Base-by-base conservation (phyloP, 2,888 invertebrate species). In the Julus scandinavius region DNA sequence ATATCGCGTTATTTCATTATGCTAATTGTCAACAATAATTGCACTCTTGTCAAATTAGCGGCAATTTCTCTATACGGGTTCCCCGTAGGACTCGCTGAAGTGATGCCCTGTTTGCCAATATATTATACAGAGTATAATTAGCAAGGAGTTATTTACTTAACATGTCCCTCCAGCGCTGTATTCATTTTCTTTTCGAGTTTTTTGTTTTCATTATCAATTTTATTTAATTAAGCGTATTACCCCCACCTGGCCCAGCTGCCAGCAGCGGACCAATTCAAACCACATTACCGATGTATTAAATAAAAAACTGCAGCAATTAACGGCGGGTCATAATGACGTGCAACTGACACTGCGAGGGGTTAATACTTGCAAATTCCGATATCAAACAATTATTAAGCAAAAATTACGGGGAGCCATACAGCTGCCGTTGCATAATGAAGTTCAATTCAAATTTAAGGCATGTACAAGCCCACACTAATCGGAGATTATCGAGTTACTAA, bases 1-100 rank as follows among this genome's bases (percentile, higher is more conserved):
- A 63, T 63, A 63, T 63, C 63, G 63, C 63, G 63, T 63, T 63
- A 63, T 63, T 63, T 63, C 63, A 63, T 63, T 63, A 63, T 63
- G 63, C 63, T 63, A 63, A 63, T 63, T 63, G 63, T 63, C 63
- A 63, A 63, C 63, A 63, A 63, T 63, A 63, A 63, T 63, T 63
- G 63, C 63, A 63, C 63, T 63, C 63, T 17, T 63, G 63, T 63
- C 63, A 63, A 63, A 63, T 63, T 63, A 63, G 63, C 63, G 17
- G 63, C 63, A 63, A 63, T 63, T 63, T 63, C 63, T 63, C 29
- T 29, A 17, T 17, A n/a, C 63, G 63, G n/a, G 63, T 6, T n/a
- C 5, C n/a, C 63, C 63, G 17, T 63, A 63, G 63, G 63, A 63
- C n/a, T 63, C 63, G 63, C 4, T n/a, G 6, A 63, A 63, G 63